These are phyloP conservation scores for Hydrochoerus hydrochaeris DNA, from an alignment of 2,113 vertebrate species.

Conservation along the genomic window DNA sequence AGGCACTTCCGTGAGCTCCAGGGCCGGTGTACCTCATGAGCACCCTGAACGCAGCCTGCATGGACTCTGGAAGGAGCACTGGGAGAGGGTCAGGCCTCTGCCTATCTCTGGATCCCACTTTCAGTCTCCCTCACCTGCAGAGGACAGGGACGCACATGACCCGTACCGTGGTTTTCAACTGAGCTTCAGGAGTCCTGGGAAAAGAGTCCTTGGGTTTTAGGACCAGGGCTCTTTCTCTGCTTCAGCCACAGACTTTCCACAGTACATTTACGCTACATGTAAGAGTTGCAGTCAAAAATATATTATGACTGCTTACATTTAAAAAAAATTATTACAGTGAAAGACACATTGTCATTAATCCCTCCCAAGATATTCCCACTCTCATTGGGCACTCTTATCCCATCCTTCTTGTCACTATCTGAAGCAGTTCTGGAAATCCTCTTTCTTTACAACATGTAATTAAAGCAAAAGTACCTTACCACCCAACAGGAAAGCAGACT, in stretches of 20 bases:
- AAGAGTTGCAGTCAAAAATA: neutral
- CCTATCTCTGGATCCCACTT: neutral
- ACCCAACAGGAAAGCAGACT: neutral
- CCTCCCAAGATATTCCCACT: too few species aligned
- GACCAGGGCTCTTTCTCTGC: neutral
- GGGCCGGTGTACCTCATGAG: neutral
- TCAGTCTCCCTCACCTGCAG: neutral
- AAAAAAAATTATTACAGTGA: neutral
- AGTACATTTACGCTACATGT: neutral
- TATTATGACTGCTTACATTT: neutral
- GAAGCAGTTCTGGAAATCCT: neutral
- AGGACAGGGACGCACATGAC: neutral
- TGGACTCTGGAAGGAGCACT: rapidly evolving
- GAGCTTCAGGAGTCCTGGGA: neutral
- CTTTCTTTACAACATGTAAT: neutral
- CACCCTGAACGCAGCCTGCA: rapidly evolving
- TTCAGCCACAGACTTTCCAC: neutral
- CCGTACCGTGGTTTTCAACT: neutral
- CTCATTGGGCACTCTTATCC: neutral
- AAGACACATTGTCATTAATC: neutral
- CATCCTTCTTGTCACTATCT: neutral
- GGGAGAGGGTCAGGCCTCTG: neutral
- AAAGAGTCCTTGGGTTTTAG: neutral
- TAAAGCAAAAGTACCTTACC: neutral
- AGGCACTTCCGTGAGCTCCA: neutral